A percentile compares a stretch with the other conserved stretches of the same genome.
These are phyloP conservation scores for Araneus ventricosus DNA, from an alignment of 1,140 invertebrate genomes.

Conservation along the genomic window DNA sequence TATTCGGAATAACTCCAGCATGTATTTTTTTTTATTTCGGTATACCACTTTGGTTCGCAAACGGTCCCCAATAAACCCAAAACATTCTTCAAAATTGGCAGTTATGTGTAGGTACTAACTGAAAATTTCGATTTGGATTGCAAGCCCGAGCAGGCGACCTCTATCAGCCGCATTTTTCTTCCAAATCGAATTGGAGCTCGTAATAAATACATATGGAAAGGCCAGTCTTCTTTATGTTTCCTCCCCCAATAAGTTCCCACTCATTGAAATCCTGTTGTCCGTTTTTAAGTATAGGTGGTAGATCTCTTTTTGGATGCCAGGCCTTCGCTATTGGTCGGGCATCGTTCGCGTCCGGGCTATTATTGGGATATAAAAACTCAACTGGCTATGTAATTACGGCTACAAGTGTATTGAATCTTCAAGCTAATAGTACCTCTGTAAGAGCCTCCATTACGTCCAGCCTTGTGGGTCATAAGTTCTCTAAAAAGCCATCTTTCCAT, in stretches of 20 bases:
- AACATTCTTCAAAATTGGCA: no score
- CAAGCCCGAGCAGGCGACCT: neutral
- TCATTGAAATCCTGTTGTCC: conserved; percentile 57
- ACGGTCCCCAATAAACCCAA: no score
- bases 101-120: no score
- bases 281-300: conserved; percentile 52
- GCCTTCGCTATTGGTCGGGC: conserved; percentile 11
- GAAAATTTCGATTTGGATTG: no score
- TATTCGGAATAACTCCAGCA: no score
- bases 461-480: conserved; percentile 54
- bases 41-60: no score
- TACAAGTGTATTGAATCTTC: conserved; percentile 68
- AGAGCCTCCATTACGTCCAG: conserved; percentile 59
- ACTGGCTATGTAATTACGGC: conserved; percentile 64
- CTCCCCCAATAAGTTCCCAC: conserved; percentile 7
- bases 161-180: neutral
- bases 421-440: conserved; percentile 67
- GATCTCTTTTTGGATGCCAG: neutral
- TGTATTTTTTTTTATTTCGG: no score
- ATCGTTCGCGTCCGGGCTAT: conserved; percentile 55
- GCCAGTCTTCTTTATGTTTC: neutral
- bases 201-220: neutral
- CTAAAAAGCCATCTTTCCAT: conserved; percentile 58
- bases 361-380: conserved; percentile 67
- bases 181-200: neutral